Conservation (phyloP, 1,140 invertebrate genomes). For the Adelges cooleyi region DNA sequence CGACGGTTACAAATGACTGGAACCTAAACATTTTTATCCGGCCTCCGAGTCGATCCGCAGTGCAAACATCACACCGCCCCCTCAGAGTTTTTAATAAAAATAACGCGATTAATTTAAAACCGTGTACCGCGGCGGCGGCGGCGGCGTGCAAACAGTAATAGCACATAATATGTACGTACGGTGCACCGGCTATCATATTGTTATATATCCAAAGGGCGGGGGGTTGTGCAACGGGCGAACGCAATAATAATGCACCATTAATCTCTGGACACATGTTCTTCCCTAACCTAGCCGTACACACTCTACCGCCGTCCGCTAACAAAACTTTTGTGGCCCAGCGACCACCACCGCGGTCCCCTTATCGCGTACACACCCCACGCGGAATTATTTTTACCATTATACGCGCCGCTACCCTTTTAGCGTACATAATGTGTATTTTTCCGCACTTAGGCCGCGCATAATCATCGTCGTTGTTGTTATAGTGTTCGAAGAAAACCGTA, state of each 20-base stretch:
- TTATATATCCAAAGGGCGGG: neutral
- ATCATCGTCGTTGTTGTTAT: too few species aligned
- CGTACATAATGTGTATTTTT: too few species aligned
- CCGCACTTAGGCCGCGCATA: too few species aligned
- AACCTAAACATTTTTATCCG: slow-evolving; percentile 2
- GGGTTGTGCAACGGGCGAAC: neutral
- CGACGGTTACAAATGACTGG: slow-evolving; percentile 5
- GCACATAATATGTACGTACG: neutral
- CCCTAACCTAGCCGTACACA: neutral
- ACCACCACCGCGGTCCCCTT: neutral
- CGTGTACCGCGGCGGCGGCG: neutral
- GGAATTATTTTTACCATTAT: too few species aligned
- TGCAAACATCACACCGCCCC: slow-evolving; percentile 2
- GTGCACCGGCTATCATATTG: neutral
- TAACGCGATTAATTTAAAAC: slow-evolving; percentile 14
- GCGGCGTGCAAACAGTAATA: too few species aligned
- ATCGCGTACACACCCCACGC: neutral
- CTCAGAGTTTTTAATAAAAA: slow-evolving; percentile 5
- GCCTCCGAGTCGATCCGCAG: neutral
- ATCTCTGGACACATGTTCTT: slow-evolving; percentile 28
- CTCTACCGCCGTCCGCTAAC: neutral
- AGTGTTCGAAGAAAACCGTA: too few species aligned
- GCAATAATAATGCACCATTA: slow-evolving; percentile 25
- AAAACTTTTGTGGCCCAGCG: slow-evolving; percentile 10
- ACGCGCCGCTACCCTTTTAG: too few species aligned